These are phyloP conservation scores for Brachypalpus laphriformis DNA, from an alignment of 2,888 invertebrate genomes.

Conservation along the genomic window DNA sequence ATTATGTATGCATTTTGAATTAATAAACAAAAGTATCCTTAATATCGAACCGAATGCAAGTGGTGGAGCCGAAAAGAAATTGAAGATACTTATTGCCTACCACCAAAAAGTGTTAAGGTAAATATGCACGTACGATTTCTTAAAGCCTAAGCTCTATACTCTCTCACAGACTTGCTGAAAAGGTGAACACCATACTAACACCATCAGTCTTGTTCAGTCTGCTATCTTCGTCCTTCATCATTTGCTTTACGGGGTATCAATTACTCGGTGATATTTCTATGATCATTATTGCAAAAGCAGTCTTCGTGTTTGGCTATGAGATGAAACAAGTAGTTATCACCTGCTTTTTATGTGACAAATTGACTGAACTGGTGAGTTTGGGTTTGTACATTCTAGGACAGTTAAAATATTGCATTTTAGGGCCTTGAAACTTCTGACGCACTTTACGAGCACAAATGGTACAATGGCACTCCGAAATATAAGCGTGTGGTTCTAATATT, in stretches of 20 bases:
- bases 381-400: not conserved
- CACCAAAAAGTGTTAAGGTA: constrained; percentile 34
- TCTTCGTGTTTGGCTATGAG: constrained; percentile 68
- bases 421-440: constrained; percentile 56
- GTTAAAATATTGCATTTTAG: constrained; percentile 9
- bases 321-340: constrained; percentile 74
- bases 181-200: constrained; percentile 68
- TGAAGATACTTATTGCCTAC: constrained; percentile 16
- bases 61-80: not conserved
- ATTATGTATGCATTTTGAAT: constrained; percentile 70
- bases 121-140: not conserved
- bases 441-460: constrained; percentile 72
- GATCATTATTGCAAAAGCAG: constrained; percentile 19
- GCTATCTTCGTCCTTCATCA: constrained; percentile 72
- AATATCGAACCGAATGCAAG: constrained; percentile 23
- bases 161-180: constrained; percentile 64
- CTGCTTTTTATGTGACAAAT: constrained; percentile 71
- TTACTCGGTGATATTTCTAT: constrained; percentile 65
- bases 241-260: constrained; percentile 72
- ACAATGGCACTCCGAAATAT: constrained; percentile 63
- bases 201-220: constrained; percentile 71
- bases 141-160: not conserved
- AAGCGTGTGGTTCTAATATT: constrained; percentile 58
- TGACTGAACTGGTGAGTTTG: constrained; percentile 65
- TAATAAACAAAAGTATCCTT: constrained; percentile 35